Percentiles rank a stretch among this genome's conserved stretches.
Evolutionary conservation across 2,888 invertebrate species (phyloP).

Genomic region (Campaea margaritaria): DNA sequence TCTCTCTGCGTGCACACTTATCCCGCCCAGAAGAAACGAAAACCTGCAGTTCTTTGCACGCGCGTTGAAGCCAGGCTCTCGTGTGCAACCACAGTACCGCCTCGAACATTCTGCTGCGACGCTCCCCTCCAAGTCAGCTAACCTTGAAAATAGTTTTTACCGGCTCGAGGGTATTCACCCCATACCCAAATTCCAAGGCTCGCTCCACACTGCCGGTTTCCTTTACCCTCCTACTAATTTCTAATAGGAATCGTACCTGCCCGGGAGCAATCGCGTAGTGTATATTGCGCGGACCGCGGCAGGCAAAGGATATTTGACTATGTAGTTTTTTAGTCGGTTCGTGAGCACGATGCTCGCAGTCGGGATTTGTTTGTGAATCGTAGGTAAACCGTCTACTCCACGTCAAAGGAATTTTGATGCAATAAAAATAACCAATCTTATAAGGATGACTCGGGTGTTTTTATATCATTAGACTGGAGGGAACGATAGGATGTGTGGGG

Average conservation of each 20-base stretch:
- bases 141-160: slow-evolving; percentile 86
- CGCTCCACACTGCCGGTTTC: slow-evolving; percentile 72
- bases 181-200: slow-evolving; percentile 81
- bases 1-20: slow-evolving; percentile 2
- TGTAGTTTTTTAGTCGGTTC: slow-evolving; percentile 75
- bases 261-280: slow-evolving; percentile 60
- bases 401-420: slow-evolving; percentile 65
- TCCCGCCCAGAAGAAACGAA: not conserved
- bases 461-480: slow-evolving; percentile 32
- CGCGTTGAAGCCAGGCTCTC: not conserved
- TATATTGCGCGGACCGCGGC: slow-evolving; percentile 71
- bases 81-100: slow-evolving; percentile 6
- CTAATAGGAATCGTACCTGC: slow-evolving; percentile 67
- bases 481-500: slow-evolving; percentile 14
- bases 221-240: slow-evolving; percentile 54
- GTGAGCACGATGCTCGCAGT: slow-evolving; percentile 67
- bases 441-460: slow-evolving; percentile 41
- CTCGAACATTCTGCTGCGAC: slow-evolving; percentile 55
- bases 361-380: slow-evolving; percentile 75
- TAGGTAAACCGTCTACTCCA: slow-evolving; percentile 50
- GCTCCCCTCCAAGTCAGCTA: slow-evolving; percentile 80
- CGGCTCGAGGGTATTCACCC: slow-evolving; percentile 84
- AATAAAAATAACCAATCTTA: slow-evolving; percentile 60
- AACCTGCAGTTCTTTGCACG: not conserved
- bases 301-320: slow-evolving; percentile 81